These are phyloP conservation scores for Gastrophryne carolinensis DNA, from an alignment of 2,797 vertebrate genomes.

Conservation along the genomic window DNA sequence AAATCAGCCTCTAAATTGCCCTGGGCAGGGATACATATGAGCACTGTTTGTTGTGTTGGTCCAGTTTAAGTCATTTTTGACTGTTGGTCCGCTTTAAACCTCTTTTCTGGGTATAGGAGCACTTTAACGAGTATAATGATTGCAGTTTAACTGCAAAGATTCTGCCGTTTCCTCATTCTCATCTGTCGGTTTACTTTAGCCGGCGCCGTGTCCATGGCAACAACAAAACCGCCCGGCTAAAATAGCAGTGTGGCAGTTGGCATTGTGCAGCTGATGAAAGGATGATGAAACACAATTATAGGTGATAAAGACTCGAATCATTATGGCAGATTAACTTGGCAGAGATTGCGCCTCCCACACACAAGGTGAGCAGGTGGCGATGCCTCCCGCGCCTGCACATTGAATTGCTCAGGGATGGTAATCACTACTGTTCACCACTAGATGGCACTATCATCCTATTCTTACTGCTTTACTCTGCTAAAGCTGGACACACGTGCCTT, in stretches of 20 bases:
- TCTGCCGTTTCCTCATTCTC: not conserved
- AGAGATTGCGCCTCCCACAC: constrained; percentile 67
- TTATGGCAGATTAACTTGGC: constrained; percentile 69
- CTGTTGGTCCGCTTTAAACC: no score
- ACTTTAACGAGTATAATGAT: not conserved
- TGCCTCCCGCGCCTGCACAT: constrained; percentile 45
- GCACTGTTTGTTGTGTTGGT: no score
- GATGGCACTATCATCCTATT: constrained; percentile 60
- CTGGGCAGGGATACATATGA: no score
- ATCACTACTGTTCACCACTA: constrained; percentile 54
- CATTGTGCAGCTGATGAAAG: constrained; percentile 63
- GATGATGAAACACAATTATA: constrained; percentile 69
- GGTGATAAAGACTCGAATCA: constrained; percentile 75
- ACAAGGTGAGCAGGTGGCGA: constrained; percentile 75
- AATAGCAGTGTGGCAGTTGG: constrained; percentile 63
- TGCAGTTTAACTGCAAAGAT: not conserved
- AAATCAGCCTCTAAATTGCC: no score
- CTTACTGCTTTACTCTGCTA: no score
- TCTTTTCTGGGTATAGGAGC: no score
- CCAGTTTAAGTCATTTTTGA: no score
- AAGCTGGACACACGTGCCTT: no score
- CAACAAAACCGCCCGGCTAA: constrained; percentile 56
- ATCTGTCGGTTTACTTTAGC: not conserved
- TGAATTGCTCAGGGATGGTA: not conserved
- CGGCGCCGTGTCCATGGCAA: constrained; percentile 58